Percentiles rank a stretch among this genome's conserved stretches.
Evolutionary conservation across 2,113 vertebrate genomes (phyloP).

Genomic region (Syngnathus floridae): DNA sequence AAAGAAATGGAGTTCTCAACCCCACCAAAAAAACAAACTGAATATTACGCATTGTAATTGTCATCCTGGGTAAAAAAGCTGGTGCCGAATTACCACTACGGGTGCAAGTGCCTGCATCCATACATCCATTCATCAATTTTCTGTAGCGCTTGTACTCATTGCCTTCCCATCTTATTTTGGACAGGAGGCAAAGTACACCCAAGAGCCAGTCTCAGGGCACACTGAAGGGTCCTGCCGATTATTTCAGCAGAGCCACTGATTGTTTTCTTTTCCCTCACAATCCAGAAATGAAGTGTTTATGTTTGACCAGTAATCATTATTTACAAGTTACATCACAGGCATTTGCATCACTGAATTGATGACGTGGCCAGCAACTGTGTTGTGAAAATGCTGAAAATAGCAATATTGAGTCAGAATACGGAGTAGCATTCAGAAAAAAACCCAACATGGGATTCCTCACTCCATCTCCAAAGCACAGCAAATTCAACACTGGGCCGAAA

Average conservation of each 20-base stretch:
- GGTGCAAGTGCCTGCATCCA: neutral
- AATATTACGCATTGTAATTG: too few relatives aligned
- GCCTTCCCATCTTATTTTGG: neutral
- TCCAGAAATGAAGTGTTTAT: too few relatives aligned
- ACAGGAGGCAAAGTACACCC: neutral
- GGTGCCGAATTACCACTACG: too few relatives aligned
- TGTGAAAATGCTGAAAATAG: too few relatives aligned
- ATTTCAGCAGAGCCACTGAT: neutral
- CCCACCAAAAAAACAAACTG: too few relatives aligned
- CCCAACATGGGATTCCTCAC: conserved; percentile 35
- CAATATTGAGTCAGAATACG: conserved; percentile 17
- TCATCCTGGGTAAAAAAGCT: too few relatives aligned
- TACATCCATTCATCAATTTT: neutral
- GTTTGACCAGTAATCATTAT: too few relatives aligned
- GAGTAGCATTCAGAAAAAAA: conserved; percentile 48
- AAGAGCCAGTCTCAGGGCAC: neutral
- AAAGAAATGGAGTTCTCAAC: too few relatives aligned
- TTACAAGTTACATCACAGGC: too few relatives aligned
- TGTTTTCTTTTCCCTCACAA: too few relatives aligned
- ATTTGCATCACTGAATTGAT: too few relatives aligned
- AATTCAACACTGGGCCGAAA: conserved; percentile 36
- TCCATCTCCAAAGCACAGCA: conserved; percentile 19
- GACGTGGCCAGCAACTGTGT: conserved; percentile 29
- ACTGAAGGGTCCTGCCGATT: neutral
- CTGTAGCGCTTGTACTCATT: neutral